Conservation (phyloP, 2,113 vertebrate genomes). For the Trogon surrucura region DNA sequence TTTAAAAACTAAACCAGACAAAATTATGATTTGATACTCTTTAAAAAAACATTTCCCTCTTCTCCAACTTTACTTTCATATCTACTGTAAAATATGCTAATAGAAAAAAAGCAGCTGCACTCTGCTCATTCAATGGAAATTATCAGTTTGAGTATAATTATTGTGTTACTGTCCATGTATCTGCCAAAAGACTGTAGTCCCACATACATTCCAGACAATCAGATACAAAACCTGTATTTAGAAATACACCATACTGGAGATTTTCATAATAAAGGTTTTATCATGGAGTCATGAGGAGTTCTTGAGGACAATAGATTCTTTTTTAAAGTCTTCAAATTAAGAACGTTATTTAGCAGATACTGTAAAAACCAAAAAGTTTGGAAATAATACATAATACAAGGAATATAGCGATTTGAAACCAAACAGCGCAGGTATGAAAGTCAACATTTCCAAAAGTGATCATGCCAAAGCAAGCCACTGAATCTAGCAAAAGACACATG, state of each 20-base stretch:
- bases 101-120: background rate
- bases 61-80: background rate
- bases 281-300: background rate
- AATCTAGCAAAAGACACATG: background rate
- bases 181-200: background rate
- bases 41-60: background rate
- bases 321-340: background rate
- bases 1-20: background rate
- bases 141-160: background rate
- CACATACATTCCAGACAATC: background rate
- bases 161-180: background rate
- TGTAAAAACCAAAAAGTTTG: background rate
- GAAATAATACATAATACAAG: background rate
- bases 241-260: background rate
- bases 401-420: background rate
- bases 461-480: background rate
- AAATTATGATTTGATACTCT: background rate
- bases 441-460: background rate
- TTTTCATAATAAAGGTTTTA: background rate
- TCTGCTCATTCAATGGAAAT: background rate
- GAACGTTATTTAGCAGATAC: background rate
- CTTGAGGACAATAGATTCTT: background rate
- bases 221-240: background rate
- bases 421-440: background rate
- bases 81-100: background rate